Evolutionary conservation across 2,797 vertebrate genomes (phyloP).

Genomic region (Salarias fasciatus): DNA sequence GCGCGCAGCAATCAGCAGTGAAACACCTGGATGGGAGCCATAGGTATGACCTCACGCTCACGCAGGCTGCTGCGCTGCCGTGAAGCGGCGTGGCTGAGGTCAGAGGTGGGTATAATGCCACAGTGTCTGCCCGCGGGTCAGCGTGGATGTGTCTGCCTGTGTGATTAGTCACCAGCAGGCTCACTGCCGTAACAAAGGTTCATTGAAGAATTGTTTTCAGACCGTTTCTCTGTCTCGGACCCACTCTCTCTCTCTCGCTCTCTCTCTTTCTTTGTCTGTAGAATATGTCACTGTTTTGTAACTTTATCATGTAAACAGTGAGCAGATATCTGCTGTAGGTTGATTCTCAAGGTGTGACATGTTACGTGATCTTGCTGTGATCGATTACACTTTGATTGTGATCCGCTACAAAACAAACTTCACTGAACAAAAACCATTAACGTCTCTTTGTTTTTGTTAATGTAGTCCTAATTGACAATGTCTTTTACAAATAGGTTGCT

Average conservation of each 20-base stretch:
- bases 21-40: conserved; percentile 67
- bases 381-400: neutral
- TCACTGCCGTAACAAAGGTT: conserved; percentile 58
- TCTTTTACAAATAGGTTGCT: too few species aligned
- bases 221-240: conserved; percentile 25
- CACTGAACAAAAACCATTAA: neutral
- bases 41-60: conserved; percentile 58
- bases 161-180: conserved; percentile 66
- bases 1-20: conserved; percentile 27
- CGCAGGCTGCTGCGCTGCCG: conserved; percentile 14
- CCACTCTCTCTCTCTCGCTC: too few species aligned
- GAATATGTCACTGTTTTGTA: too few species aligned
- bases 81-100: conserved; percentile 51
- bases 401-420: neutral
- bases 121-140: conserved; percentile 49
- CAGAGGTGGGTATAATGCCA: conserved; percentile 54
- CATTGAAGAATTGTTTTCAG: conserved; percentile 52
- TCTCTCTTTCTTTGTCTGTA: too few species aligned
- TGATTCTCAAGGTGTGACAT: neutral
- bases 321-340: neutral
- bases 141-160: conserved; percentile 46
- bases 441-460: neutral
- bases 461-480: neutral
- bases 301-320: too few species aligned
- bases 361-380: too few species aligned